A percentile compares a stretch with the other conserved stretches of the same genome.
These are phyloP conservation scores for Dendropsophus ebraccatus DNA, from an alignment of 2,113 vertebrate genomes.

Conservation along the genomic window DNA sequence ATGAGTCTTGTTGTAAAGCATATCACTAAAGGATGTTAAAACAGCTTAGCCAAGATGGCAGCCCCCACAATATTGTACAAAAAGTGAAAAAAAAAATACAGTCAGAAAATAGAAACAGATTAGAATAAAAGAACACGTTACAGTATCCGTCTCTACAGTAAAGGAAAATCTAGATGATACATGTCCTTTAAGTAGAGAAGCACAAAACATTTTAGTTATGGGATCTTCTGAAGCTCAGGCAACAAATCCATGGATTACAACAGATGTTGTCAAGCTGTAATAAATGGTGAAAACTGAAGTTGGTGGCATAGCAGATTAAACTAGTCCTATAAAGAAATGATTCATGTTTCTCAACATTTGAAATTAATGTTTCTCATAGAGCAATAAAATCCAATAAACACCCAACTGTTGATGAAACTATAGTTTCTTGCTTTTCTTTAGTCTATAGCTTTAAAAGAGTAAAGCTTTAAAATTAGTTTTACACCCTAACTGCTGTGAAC, in stretches of 20 bases:
- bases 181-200: neutral
- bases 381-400: neutral
- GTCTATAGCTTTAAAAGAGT: neutral
- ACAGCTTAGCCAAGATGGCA: too few species aligned
- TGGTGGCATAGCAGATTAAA: slow-evolving; percentile 11
- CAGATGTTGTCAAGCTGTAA: neutral
- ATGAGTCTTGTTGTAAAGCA: too few species aligned
- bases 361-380: neutral
- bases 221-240: neutral
- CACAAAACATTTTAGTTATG: neutral
- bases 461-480: neutral
- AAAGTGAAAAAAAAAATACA: too few species aligned
- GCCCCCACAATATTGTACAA: too few species aligned
- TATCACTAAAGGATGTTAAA: too few species aligned
- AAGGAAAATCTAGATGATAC: too few species aligned
- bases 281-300: neutral
- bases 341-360: neutral
- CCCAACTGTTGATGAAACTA: neutral
- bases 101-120: too few species aligned
- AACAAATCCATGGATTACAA: neutral
- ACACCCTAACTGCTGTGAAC: too few species aligned
- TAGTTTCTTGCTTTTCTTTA: neutral
- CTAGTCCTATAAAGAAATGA: slow-evolving; percentile 21
- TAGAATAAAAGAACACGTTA: too few species aligned
- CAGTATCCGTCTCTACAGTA: too few species aligned